These are phyloP conservation scores for Anguilla rostrata DNA, from an alignment of 2,113 vertebrate species.

Conservation along the genomic window DNA sequence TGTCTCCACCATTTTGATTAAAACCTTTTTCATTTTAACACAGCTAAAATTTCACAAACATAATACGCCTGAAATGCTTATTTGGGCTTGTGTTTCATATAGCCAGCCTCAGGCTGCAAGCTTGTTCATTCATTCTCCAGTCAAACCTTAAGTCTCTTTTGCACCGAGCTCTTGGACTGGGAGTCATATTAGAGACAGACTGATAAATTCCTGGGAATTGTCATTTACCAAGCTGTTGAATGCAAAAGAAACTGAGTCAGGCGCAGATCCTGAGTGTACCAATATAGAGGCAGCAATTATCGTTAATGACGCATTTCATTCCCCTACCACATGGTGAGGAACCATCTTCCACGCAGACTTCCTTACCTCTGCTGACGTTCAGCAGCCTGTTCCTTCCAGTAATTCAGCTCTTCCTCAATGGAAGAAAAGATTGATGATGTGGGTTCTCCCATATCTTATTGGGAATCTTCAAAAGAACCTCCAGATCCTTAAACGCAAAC, in stretches of 20 bases:
- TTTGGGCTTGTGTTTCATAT: not conserved
- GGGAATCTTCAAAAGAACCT: not conserved
- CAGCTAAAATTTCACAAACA: not conserved
- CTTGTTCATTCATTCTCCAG: not conserved
- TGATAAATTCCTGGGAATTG: not conserved
- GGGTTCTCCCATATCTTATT: slow-evolving; percentile 74
- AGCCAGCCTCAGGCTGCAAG: too few species aligned
- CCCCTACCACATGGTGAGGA: too few species aligned
- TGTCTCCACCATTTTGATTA: too few species aligned
- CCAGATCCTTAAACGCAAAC: not conserved
- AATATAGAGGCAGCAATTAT: too few species aligned
- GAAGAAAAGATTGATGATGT: slow-evolving; percentile 74
- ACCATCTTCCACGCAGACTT: too few species aligned
- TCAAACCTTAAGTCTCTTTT: not conserved
- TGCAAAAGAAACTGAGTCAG: not conserved
- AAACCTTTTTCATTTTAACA: too few species aligned
- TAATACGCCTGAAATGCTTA: not conserved
- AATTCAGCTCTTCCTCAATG: slow-evolving; percentile 79
- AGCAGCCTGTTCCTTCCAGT: slow-evolving; percentile 86
- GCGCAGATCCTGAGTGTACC: too few species aligned
- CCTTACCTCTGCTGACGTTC: slow-evolving; percentile 83
- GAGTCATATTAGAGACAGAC: not conserved
- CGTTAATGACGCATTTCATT: too few species aligned
- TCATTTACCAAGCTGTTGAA: slow-evolving; percentile 16
- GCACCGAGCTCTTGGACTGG: not conserved